phyloP scores from a whole-genome alignment of 1,140 invertebrate genomes.

The Sycophila sp. region DNA sequence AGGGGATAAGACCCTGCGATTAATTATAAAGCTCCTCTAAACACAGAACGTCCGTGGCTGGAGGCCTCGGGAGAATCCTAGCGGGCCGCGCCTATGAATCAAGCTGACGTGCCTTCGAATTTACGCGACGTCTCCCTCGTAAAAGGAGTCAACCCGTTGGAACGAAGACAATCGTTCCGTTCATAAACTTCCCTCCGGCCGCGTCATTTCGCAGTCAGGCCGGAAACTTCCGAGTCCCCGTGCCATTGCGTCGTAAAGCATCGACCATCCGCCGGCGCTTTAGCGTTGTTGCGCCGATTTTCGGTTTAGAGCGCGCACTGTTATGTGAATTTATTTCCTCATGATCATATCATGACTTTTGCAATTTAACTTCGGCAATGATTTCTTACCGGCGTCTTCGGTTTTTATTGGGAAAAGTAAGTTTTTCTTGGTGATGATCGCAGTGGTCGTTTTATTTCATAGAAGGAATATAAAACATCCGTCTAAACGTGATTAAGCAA shows the following conservation, averaged over 20 bases:
- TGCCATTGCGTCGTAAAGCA: constrained; percentile 6
- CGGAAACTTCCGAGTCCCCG: not conserved
- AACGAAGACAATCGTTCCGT: constrained; percentile 23
- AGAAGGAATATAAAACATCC: no score
- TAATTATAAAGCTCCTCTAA: constrained; percentile 23
- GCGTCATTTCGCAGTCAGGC: constrained; percentile 14
- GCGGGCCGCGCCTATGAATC: constrained; percentile 15
- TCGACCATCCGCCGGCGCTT: not conserved
- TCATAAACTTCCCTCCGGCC: constrained; percentile 8
- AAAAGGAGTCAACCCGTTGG: not conserved
- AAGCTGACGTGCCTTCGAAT: constrained; percentile 23
- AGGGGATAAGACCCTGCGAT: constrained; percentile 14
- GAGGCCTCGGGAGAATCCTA: not conserved
- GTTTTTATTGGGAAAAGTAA: no score
- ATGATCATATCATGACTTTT: no score
- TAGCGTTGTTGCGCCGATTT: not conserved
- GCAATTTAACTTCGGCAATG: no score
- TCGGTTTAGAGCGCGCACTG: no score
- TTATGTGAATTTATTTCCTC: no score
- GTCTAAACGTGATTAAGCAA: no score
- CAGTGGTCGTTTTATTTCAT: no score
- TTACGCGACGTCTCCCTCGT: constrained; percentile 5
- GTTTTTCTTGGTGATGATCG: no score
- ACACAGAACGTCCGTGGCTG: constrained; percentile 8
- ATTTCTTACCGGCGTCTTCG: no score